phyloP scores from a whole-genome alignment of 2,797 vertebrate species.

The Pyrocephalus nanus region DNA sequence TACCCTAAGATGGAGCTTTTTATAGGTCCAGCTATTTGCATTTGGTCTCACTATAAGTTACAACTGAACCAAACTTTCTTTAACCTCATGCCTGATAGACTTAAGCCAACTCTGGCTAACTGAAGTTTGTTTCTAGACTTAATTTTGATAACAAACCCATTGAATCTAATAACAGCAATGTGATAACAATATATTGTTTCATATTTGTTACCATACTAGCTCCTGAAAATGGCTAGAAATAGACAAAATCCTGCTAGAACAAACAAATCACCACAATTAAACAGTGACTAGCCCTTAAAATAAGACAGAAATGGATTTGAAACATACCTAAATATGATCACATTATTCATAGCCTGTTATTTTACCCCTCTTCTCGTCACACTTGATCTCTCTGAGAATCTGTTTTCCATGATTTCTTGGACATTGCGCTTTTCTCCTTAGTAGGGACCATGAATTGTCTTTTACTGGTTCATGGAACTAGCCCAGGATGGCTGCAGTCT shows the following conservation, averaged over 20 bases:
- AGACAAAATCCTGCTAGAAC: neutral
- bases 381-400: neutral
- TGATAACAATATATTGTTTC: neutral
- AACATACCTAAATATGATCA: neutral
- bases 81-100: neutral
- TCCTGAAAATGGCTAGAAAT: neutral
- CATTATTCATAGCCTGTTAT: neutral
- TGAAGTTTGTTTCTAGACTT: neutral
- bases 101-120: neutral
- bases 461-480: neutral
- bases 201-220: neutral
- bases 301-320: neutral
- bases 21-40: neutral
- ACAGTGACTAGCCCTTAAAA: neutral
- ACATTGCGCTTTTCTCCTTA: neutral
- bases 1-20: neutral
- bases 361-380: neutral
- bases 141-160: neutral
- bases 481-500: neutral
- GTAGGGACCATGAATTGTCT: neutral
- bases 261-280: neutral
- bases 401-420: neutral
- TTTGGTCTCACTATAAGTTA: neutral
- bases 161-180: neutral
- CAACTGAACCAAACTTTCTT: neutral